Percentiles rank a stretch among this genome's conserved stretches.
Evolutionary conservation across 2,113 vertebrate species (phyloP).

Genomic region (Vulpes vulpes): DNA sequence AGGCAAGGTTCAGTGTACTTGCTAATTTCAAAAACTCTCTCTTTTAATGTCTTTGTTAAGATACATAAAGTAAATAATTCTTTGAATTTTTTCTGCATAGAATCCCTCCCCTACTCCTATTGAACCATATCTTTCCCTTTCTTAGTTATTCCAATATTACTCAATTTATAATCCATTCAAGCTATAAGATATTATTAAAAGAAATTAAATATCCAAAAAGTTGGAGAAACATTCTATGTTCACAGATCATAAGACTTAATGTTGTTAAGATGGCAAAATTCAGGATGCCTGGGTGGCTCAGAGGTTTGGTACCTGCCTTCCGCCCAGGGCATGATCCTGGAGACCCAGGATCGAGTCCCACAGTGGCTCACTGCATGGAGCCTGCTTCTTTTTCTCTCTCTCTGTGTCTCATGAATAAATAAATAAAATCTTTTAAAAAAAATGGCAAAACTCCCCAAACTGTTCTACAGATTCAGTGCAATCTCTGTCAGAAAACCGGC

Average conservation of each 20-base stretch:
- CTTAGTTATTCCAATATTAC: neutral
- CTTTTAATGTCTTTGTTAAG: neutral
- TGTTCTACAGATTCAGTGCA: neutral
- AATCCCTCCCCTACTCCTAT: neutral
- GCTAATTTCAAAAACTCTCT: neutral
- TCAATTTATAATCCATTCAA: neutral
- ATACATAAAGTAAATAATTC: neutral
- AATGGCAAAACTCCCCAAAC: neutral
- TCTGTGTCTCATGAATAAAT: too few species aligned
- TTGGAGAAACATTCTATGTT: neutral
- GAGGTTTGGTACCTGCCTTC: too few species aligned
- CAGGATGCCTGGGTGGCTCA: too few species aligned
- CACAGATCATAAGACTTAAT: neutral
- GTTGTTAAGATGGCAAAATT: neutral
- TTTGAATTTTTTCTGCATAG: neutral
- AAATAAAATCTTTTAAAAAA: too few species aligned
- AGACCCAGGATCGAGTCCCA: too few species aligned
- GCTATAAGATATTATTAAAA: neutral
- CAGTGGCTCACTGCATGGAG: too few species aligned
- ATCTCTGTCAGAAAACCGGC: neutral
- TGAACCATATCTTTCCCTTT: neutral
- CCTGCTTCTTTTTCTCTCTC: too few species aligned
- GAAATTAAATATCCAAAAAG: neutral
- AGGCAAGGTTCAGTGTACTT: neutral
- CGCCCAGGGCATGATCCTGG: too few species aligned